These are phyloP conservation scores for Dendrolimus houi DNA, from an alignment of 2,888 invertebrate genomes.

Conservation along the genomic window DNA sequence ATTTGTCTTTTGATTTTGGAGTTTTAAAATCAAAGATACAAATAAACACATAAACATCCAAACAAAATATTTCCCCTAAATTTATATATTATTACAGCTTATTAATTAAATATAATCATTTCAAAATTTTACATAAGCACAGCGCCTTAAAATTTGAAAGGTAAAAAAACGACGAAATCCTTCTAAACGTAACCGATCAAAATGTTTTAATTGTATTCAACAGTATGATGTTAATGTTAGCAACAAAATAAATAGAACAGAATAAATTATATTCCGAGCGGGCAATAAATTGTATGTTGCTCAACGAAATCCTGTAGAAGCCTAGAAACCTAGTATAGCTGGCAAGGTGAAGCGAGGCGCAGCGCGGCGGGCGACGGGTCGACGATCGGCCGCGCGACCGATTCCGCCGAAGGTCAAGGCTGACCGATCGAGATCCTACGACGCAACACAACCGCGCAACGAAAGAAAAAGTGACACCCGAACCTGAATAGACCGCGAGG, in stretches of 20 bases:
- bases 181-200: background rate
- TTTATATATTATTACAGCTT: no score
- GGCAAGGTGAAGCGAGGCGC: slow-evolving; percentile 22
- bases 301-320: background rate
- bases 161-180: background rate
- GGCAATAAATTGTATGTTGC: background rate
- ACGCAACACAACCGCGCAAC: slow-evolving; percentile 37
- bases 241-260: background rate
- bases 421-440: slow-evolving; percentile 50
- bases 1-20: no score
- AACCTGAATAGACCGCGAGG: slow-evolving; percentile 71
- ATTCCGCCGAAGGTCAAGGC: slow-evolving; percentile 72
- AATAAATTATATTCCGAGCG: background rate
- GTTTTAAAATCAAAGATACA: no score
- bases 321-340: background rate
- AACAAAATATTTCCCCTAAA: no score
- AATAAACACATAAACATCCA: no score
- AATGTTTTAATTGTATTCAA: background rate
- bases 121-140: no score
- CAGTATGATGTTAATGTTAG: background rate
- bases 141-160: background rate
- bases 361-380: slow-evolving; percentile 42
- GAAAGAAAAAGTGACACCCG: slow-evolving; percentile 75
- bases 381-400: slow-evolving; percentile 65
- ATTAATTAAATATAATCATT: no score